Evolutionary conservation across 1,140 invertebrate genomes (phyloP).

Genomic region (Euura saliciscinereae): DNA sequence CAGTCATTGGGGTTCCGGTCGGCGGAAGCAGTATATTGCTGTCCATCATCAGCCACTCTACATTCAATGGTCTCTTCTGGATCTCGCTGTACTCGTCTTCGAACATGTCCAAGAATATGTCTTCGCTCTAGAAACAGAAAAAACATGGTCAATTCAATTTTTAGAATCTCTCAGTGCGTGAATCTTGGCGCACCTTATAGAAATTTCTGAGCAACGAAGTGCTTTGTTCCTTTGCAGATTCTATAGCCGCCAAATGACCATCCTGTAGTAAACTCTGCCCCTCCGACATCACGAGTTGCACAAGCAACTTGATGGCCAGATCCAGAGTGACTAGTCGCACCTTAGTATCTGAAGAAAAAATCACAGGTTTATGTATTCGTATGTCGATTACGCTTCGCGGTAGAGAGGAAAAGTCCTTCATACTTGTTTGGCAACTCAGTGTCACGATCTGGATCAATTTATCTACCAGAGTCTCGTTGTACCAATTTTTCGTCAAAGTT

Average conservation of each 20-base stretch:
- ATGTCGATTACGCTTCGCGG: no score
- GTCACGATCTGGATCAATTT: slow-evolving; percentile 80
- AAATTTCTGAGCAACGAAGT: slow-evolving; percentile 88
- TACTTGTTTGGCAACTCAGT: slow-evolving; percentile 81
- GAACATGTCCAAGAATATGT: slow-evolving; percentile 98
- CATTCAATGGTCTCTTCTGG: slow-evolving; percentile 84
- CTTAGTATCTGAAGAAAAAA: slow-evolving; percentile 66
- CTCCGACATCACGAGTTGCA: slow-evolving; percentile 61
- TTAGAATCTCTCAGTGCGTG: neutral
- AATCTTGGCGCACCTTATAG: slow-evolving; percentile 72
- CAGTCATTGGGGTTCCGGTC: slow-evolving; percentile 95
- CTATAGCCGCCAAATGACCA: slow-evolving; percentile 66
- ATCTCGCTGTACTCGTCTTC: slow-evolving; percentile 97
- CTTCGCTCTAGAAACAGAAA: slow-evolving; percentile 76
- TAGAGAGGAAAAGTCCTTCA: slow-evolving; percentile 23
- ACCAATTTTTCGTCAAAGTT: slow-evolving; percentile 60
- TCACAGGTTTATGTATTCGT: neutral
- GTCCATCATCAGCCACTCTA: slow-evolving; percentile 94
- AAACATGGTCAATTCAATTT: slow-evolving; percentile 12
- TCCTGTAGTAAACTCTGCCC: slow-evolving; percentile 59
- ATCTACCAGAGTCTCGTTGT: slow-evolving; percentile 80
- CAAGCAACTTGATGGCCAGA: slow-evolving; percentile 80
- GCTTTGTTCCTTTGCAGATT: slow-evolving; percentile 84
- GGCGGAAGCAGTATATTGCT: slow-evolving; percentile 95
- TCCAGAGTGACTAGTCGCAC: slow-evolving; percentile 93